phyloP scores from a whole-genome alignment of 2,888 invertebrate species.

The Diplolepis rosae region DNA sequence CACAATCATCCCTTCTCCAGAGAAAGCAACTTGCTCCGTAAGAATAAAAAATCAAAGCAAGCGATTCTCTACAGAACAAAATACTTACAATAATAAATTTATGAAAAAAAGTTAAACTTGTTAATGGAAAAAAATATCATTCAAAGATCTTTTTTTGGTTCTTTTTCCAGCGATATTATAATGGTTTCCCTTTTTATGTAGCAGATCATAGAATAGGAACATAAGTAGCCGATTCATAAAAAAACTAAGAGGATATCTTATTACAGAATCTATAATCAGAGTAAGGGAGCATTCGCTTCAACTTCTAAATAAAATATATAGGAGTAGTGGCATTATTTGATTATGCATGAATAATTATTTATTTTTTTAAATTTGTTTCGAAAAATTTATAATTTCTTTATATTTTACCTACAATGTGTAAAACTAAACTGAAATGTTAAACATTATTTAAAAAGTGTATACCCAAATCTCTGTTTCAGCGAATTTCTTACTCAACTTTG shows the following conservation, averaged over 20 bases:
- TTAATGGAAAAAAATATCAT: background rate
- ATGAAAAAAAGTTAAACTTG: background rate
- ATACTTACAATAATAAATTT: background rate
- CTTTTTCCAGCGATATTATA: background rate
- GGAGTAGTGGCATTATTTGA: too few relatives aligned
- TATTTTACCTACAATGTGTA: too few relatives aligned
- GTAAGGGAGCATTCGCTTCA: background rate
- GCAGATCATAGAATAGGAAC: background rate
- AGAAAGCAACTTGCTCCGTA: background rate
- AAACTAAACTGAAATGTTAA: too few relatives aligned
- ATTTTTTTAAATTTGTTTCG: too few relatives aligned
- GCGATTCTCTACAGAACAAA: background rate
- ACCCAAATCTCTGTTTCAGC: too few relatives aligned
- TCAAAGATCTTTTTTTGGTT: background rate
- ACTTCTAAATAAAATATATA: too few relatives aligned
- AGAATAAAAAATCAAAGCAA: background rate
- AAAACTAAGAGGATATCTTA: background rate
- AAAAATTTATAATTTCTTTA: too few relatives aligned
- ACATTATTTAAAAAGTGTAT: too few relatives aligned
- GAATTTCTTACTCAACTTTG: too few relatives aligned
- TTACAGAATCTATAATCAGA: background rate
- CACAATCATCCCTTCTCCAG: slow-evolving; percentile 20
- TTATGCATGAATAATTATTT: too few relatives aligned
- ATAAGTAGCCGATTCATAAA: background rate
- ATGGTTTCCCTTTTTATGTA: background rate